These are phyloP conservation scores for Prietella phreatophila DNA, from an alignment of 2,113 vertebrate genomes.

Conservation along the genomic window DNA sequence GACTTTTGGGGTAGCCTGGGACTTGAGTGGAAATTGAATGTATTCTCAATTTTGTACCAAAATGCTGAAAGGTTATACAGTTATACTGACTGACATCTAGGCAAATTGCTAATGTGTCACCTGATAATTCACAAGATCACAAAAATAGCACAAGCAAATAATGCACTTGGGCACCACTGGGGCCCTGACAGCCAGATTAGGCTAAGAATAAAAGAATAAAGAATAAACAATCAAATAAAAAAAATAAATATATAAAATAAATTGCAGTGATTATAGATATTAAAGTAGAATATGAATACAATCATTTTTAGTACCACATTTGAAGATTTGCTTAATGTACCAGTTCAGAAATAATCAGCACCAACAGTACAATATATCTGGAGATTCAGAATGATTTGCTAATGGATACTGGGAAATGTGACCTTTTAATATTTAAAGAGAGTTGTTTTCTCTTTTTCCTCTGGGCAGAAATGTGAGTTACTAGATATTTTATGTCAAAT, in stretches of 20 bases:
- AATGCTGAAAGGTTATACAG: neutral
- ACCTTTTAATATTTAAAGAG: neutral
- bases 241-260: too few species aligned
- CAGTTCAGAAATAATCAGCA: neutral
- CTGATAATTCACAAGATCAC: slow-evolving; percentile 8
- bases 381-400: neutral
- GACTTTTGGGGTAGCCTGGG: neutral
- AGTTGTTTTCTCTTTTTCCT: neutral
- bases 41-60: neutral
- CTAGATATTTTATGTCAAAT: neutral
- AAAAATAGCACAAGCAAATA: neutral
- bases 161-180: neutral
- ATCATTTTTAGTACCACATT: too few species aligned
- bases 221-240: too few species aligned
- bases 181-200: neutral
- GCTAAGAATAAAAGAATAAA: neutral
- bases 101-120: slow-evolving; percentile 20
- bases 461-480: neutral
- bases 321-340: neutral
- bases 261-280: neutral
- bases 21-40: neutral
- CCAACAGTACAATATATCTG: neutral
- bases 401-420: neutral
- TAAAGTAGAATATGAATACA: neutral
- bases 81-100: neutral